Conservation (phyloP, 64 coral and sea anemone genomes). For the Orbicella faveolata region DNA sequence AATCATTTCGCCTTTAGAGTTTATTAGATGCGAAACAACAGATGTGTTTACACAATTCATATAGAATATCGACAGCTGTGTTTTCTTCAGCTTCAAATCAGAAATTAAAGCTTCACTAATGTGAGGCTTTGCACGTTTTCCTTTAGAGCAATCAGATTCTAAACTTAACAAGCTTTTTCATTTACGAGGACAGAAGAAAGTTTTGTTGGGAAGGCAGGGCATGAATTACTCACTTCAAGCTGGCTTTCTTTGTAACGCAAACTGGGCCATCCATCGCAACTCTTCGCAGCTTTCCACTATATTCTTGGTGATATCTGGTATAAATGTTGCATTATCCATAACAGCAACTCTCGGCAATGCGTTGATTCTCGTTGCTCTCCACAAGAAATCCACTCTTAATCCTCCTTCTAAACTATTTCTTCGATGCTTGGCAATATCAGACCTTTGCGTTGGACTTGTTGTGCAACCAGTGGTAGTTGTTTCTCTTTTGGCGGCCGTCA, state of each 20-base stretch:
- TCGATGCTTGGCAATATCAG: not conserved
- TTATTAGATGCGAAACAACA: too few species aligned
- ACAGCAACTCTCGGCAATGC: not conserved
- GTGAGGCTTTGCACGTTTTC: not conserved
- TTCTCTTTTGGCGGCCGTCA: not conserved
- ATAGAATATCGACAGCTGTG: too few species aligned
- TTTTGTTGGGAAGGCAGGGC: not conserved
- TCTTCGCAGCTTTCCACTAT: not conserved
- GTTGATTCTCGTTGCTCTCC: not conserved
- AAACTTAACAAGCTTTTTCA: not conserved
- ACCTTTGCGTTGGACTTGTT: not conserved
- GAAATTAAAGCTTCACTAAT: too few species aligned
- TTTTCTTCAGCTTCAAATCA: too few species aligned
- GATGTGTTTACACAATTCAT: too few species aligned
- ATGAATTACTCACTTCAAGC: not conserved
- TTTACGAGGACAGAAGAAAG: not conserved
- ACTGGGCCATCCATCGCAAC: not conserved
- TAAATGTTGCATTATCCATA: not conserved
- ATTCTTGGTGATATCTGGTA: not conserved
- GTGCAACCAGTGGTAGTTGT: not conserved
- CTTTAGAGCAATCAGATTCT: not conserved
- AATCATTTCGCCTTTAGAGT: too few species aligned
- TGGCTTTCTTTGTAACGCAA: conserved; percentile 58
- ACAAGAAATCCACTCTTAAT: not conserved
- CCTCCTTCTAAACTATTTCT: not conserved